Evolutionary conservation across 64 coral and sea anemone species (phyloP).

Genomic region (Pachyseris speciosa): DNA sequence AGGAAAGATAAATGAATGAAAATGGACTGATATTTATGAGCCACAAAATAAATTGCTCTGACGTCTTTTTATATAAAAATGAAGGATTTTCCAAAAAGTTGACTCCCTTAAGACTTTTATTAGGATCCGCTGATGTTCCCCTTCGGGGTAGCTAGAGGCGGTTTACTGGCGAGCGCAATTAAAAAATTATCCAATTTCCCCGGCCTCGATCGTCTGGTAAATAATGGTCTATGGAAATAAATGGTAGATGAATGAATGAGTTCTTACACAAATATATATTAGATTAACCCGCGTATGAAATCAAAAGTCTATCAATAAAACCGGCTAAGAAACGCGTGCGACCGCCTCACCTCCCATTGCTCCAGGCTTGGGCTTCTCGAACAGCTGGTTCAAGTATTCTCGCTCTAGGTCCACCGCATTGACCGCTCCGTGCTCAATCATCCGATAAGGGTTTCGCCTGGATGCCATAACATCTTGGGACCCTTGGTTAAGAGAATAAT

Average conservation of each 20-base stretch:
- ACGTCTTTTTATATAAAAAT: background rate
- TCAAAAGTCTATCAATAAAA: background rate
- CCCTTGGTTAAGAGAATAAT: background rate
- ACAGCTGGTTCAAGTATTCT: background rate
- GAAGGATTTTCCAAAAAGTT: background rate
- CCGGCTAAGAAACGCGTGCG: background rate
- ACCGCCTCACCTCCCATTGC: background rate
- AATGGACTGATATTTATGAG: background rate
- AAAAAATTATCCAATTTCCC: conserved; percentile 15
- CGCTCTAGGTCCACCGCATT: background rate
- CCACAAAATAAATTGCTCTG: background rate
- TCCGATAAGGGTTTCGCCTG: background rate
- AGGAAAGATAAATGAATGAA: conserved; percentile 18
- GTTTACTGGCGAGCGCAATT: background rate
- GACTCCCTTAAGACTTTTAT: background rate
- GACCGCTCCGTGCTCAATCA: background rate
- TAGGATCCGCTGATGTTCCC: too few species aligned
- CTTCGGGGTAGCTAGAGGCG: too few species aligned
- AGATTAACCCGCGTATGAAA: background rate
- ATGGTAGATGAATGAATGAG: background rate
- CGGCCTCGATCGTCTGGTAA: background rate
- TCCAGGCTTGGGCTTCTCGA: background rate
- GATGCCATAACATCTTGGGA: background rate
- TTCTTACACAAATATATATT: conserved; percentile 17
- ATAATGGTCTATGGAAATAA: background rate